Evolutionary conservation across 2,888 invertebrate species (phyloP).

Genomic region (Limnephilus auricula): DNA sequence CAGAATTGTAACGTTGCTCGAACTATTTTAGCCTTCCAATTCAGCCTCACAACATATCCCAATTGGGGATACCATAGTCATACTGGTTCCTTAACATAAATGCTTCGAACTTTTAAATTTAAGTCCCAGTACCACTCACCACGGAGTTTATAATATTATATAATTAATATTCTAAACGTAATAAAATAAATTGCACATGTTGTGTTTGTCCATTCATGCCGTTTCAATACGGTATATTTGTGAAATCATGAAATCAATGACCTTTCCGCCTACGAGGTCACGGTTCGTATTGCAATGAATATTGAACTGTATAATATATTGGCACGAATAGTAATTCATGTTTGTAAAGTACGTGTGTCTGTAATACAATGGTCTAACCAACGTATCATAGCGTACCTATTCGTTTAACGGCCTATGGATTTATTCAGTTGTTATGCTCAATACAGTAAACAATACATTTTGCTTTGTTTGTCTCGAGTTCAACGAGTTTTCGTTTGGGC

Average conservation of each 20-base stretch:
- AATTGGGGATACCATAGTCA: too few relatives aligned
- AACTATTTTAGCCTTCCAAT: too few relatives aligned
- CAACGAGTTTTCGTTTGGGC: too few relatives aligned
- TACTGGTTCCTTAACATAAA: neutral
- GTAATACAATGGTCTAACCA: neutral
- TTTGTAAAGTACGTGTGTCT: neutral
- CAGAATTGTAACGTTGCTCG: too few relatives aligned
- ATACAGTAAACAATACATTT: too few relatives aligned
- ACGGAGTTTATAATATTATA: neutral
- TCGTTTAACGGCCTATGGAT: neutral
- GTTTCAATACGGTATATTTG: neutral
- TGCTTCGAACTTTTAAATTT: neutral
- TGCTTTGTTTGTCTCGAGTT: too few relatives aligned
- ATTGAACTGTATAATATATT: neutral
- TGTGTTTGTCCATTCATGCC: neutral
- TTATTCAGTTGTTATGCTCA: neutral
- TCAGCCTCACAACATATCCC: too few relatives aligned
- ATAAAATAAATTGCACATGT: neutral
- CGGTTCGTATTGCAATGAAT: neutral
- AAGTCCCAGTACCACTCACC: neutral
- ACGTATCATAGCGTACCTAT: neutral
- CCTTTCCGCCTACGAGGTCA: neutral
- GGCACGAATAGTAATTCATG: neutral
- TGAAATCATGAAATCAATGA: neutral
- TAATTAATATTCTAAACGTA: neutral